Base-by-base conservation (phyloP, 37 sponge, comb jelly and placozoan species). In the Halisarca cf. caerulea region DNA sequence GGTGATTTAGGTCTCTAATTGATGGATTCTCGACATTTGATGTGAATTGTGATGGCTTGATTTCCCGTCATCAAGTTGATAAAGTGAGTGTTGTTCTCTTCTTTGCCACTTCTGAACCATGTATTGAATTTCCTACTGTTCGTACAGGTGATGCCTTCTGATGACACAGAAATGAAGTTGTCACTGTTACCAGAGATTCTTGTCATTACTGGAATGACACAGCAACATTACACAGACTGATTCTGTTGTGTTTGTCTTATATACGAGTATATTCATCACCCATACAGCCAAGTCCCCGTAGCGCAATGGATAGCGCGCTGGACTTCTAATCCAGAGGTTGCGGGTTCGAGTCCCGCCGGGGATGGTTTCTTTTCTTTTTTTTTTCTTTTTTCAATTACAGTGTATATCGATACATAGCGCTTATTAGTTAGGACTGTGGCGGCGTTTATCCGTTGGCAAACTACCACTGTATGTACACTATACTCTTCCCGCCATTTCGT, bases 281-380 rank as follows among this genome's bases (percentile, higher is more conserved):
- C 18, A 36, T 6, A 3, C 36, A 40, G 36, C 25, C 33, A 40
- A 74, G 91, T 90, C 94, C 94, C 94, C 79, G 94, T 94, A 90
- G 94, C 94, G 91, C 91, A 94, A 94, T 90, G 94, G 94, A 84
- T 84, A 94, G 94, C 91, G 91, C 94, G 90, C 90, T 94, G 94
- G 94, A 94, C 94, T 94, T 94, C 94, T 94, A 94, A 94, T 94
- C 90, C 94, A 94, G 90, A 94, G 94, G 94, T 94, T 90, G 94
- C 85, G 91, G 94, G 94, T 94, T 94, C 94, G 91, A 94, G 94
- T 94, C 94, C 91, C 91, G 85, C 89, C 94, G 72, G 94, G 94
- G 94, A 87, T 89, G 94, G 86, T 79, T 45, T 71, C 57, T 69
- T 83, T 69, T 69, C 24, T 6, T 14, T 74, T 39, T 40, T 40